These are phyloP conservation scores for Plebejus argus DNA, from an alignment of 2,888 invertebrate genomes.

Conservation along the genomic window DNA sequence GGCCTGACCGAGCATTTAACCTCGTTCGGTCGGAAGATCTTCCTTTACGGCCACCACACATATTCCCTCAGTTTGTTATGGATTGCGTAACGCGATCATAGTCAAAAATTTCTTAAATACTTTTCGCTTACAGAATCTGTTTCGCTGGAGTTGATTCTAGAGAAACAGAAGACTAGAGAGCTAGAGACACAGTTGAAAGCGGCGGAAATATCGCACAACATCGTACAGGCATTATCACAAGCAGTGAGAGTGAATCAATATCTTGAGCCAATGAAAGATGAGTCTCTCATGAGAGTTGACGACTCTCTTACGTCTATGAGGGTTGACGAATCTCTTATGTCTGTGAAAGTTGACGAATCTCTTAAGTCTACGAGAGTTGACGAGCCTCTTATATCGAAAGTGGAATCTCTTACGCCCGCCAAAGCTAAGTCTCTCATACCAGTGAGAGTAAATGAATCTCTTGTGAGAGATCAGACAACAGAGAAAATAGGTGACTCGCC, in stretches of 20 bases:
- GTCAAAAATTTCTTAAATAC: too few relatives aligned
- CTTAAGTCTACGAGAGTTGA: neutral
- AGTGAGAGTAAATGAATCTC: neutral
- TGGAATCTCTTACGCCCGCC: neutral
- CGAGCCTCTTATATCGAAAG: neutral
- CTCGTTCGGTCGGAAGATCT: too few relatives aligned
- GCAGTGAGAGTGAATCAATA: neutral
- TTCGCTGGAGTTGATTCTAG: constrained; percentile 52
- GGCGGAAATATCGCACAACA: constrained; percentile 46
- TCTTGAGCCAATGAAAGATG: neutral
- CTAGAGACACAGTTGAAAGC: constrained; percentile 55
- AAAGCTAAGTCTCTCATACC: neutral
- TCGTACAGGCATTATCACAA: constrained; percentile 44
- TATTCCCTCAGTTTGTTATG: too few relatives aligned
- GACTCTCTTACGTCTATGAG: neutral
- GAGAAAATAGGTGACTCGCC: neutral
- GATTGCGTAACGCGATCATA: too few relatives aligned
- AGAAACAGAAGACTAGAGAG: constrained; percentile 57
- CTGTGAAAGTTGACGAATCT: neutral
- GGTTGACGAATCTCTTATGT: neutral
- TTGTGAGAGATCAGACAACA: too few relatives aligned
- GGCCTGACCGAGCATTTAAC: too few relatives aligned
- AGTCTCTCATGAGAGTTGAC: neutral
- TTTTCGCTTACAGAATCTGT: constrained; percentile 52
- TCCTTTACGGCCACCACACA: too few relatives aligned